Base-by-base conservation (phyloP, 2,888 invertebrate genomes). In the Pristionchus japonicus region DNA sequence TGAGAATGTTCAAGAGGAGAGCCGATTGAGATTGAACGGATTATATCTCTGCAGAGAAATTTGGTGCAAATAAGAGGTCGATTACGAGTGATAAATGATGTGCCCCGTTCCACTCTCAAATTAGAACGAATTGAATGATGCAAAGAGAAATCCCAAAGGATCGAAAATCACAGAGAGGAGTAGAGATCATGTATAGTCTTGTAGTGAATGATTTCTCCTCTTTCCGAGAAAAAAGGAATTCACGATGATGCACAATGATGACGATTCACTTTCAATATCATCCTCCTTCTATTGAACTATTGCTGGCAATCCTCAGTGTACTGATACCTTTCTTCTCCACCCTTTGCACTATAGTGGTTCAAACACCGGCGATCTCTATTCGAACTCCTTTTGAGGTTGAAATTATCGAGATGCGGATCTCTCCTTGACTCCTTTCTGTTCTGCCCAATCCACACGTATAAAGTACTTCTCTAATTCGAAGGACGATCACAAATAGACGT, bases 1-100 rank as follows among this genome's bases (percentile, higher is more conserved):
- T 92, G 27, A 86, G 83, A 47, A 20, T 88, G 31, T 88, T 61
- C 40, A 88, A 86, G 37, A 37, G 89, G n/a, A 34, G 37, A 70
- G 4, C 49, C 31, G 61, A 61, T 57, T 40, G n/a, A 84, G 15
- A 13, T 27, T 31, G 43, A 15, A 43, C 20, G 20, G n/a, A 34
- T 37, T n/a, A n/a, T n/a, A n/a, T n/a, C n/a, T n/a, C n/a, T 27
- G n/a, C 47, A 80, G 43, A 80, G 80, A 80, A 27, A 34, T 3
- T 27, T 64, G 64, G 64, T 64, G 70, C 34, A 70, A 37, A 17
- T 13, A 34, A 37, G 23, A 9, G 70, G 37, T 37, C 17, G 23
- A 7, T n/a, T 57, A 64, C 64, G 70, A 34, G 70, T 37, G 70
- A 70, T 70, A 70, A 70, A 70, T 40, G 20, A 37, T 17, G 13